These are phyloP conservation scores for Rhingia campestris DNA, from an alignment of 2,888 invertebrate species.

Conservation along the genomic window DNA sequence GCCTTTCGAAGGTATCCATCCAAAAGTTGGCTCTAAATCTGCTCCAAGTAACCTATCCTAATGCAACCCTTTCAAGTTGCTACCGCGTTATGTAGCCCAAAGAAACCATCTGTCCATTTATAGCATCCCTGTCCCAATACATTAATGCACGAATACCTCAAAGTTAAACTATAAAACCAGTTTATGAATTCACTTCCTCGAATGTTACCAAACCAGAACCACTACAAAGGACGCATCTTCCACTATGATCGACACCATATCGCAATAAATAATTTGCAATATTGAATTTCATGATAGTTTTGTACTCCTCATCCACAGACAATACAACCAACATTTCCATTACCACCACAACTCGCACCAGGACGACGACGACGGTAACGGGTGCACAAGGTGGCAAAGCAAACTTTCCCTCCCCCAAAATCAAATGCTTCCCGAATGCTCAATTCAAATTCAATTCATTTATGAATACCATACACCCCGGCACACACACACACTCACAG, in stretches of 20 bases:
- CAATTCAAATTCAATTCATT: conserved; percentile 69
- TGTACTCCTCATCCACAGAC: not conserved
- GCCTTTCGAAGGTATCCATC: no score
- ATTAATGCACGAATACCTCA: no score
- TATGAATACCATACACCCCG: conserved; percentile 11
- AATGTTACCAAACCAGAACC: not conserved
- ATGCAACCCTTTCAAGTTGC: no score
- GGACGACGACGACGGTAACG: not conserved
- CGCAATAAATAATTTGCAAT: conserved; percentile 2
- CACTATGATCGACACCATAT: not conserved
- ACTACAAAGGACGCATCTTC: not conserved
- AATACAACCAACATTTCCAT: not conserved
- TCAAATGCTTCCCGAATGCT: conserved; percentile 56
- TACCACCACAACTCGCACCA: not conserved
- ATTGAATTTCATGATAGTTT: conserved; percentile 9
- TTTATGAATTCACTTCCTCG: no score
- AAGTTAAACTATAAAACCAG: no score
- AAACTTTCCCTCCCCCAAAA: conserved; percentile 31
- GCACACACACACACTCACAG: conserved; percentile 3
- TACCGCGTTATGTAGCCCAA: no score
- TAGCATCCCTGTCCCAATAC: no score
- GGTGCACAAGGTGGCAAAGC: conserved; percentile 31
- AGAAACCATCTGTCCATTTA: no score
- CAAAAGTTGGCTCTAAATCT: no score
- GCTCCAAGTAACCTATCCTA: no score